Evolutionary conservation across 2,888 invertebrate species (phyloP), one percentile per base, ranked within the genome.

Genomic region (Aporophyla nigra): DNA sequence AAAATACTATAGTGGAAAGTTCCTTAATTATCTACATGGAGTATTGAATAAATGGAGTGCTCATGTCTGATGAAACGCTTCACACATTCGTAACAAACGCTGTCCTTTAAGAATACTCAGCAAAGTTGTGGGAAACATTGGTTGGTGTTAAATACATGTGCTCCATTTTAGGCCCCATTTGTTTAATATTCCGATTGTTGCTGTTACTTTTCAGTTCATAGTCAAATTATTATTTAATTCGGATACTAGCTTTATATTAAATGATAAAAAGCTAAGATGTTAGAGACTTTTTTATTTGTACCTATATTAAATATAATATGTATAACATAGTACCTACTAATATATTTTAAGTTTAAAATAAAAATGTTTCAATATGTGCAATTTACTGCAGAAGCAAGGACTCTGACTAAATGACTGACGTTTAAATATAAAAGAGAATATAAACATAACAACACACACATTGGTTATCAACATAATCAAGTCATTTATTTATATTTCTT

Each of bases 331-430:
- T 69, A 71, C n/a, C n/a, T n/a, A n/a, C 46, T 68, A 61, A 67
- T 56, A 71, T 71, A 71, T 74, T 56, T 33, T 70, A 65, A 71
- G 76, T 82, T 82, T 53, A 49, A 81, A 69, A 59, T 33, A 58
- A 62, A 66, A 61, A 80, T 68, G 66, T 85, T 85, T 65, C n/a
- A 49, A 33, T 12, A 58, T 82, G 71, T 82, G 59, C 82, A 85
- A 85, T 66, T 62, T 85, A 85, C 82, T 85, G 61, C 82, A 71
- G 43, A 76, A 71, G 68, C 21, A 61, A 71, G 51, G 33, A 69
- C 61, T 61, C 61, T 77, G 56, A 65, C 56, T 65, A 58, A 65
- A 67, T 83, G 70, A 83, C 71, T 80, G 63, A 76, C 0, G 62
- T 68, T 76, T 51, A 19, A 59, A 69, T 46, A 2, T 14, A 77